Evolutionary conservation across 2,888 invertebrate genomes (phyloP), one percentile per base, ranked within the genome.

Genomic region (Nomada ferruginata): DNA sequence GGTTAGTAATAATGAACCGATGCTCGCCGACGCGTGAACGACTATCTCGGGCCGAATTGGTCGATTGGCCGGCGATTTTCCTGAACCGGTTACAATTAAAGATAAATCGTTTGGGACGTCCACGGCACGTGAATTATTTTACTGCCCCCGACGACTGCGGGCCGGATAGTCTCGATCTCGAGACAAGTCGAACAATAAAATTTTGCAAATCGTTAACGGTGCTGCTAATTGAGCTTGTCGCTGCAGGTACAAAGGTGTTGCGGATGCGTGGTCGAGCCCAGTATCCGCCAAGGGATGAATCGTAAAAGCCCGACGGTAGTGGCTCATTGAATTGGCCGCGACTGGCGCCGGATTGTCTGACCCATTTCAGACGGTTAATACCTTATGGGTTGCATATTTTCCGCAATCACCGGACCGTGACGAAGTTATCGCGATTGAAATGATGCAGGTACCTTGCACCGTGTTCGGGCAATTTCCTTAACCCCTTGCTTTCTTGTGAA

Each of bases 271-370:
- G 61, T 29, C 36, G 7, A 2, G 1, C 1, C n/a, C 1, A n/a
- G 18, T 2, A 18, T 50, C 10, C 20, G 10, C 2, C 7, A 20
- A 10, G 29, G 78, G 29, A 68, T 50, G 52, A 71, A 55, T 60
- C 3, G 44, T 15, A 5, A 20, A 44, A 7, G n/a, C 15, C 18
- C 1, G 20, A 50, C 10, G 53, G 59, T 20, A 20, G 13, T 0
- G 13, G 55, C 10, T 26, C 47, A 55, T 55, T 63, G 13, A 66
- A 15, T 42, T 26, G 42, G 2, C 20, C 60, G 68, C n/a, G 23
- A 50, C n/a, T 42, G 74, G 77, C 65, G 72, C 26, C 79, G 26
- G 60, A 53, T 57, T 71, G 69, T 72, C 77, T 71, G 60, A 5
- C 9, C 11, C 10, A 60, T 26, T 53, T 53, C 0, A n/a, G 20